A percentile compares a stretch with the other conserved stretches of the same genome.
Evolutionary conservation across 2,888 invertebrate species (phyloP).

Genomic region (Stegophylla sp.): DNA sequence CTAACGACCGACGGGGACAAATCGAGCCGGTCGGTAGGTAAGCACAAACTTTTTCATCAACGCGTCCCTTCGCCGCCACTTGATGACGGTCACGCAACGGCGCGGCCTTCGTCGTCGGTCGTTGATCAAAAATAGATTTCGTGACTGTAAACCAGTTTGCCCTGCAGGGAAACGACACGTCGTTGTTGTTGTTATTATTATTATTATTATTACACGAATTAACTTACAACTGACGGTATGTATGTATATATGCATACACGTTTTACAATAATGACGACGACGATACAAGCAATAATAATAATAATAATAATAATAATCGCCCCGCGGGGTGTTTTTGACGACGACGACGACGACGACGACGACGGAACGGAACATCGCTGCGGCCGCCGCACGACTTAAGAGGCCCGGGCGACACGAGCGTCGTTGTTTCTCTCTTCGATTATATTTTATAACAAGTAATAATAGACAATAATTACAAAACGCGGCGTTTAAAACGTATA

Average conservation of each 20-base stretch:
- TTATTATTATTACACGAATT: conserved; percentile 23
- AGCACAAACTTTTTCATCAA: background rate
- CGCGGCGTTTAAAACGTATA: background rate
- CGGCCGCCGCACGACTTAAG: conserved; percentile 26
- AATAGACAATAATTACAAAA: background rate
- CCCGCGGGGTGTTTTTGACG: conserved; percentile 53
- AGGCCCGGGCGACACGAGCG: conserved; percentile 45
- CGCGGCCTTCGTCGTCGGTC: background rate
- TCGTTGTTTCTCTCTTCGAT: background rate
- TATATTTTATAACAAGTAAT: background rate
- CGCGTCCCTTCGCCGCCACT: background rate
- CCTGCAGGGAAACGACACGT: conserved; percentile 19
- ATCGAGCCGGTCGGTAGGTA: conserved; percentile 11
- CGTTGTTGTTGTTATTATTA: background rate
- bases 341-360: too few species aligned
- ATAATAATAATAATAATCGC: conserved; percentile 49
- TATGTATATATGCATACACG: conserved; percentile 24
- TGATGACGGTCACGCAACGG: background rate
- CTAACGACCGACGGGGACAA: conserved; percentile 45
- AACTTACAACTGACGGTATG: conserved; percentile 22
- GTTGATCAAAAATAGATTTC: conserved; percentile 53
- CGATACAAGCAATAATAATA: conserved; percentile 47
- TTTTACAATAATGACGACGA: conserved; percentile 45
- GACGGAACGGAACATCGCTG: conserved; percentile 32
- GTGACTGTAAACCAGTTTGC: conserved; percentile 55